Percentiles rank a stretch among this genome's conserved stretches.
Conservation (phyloP, 2,888 invertebrate species). For the Sinopyrophorus schimmeli region DNA sequence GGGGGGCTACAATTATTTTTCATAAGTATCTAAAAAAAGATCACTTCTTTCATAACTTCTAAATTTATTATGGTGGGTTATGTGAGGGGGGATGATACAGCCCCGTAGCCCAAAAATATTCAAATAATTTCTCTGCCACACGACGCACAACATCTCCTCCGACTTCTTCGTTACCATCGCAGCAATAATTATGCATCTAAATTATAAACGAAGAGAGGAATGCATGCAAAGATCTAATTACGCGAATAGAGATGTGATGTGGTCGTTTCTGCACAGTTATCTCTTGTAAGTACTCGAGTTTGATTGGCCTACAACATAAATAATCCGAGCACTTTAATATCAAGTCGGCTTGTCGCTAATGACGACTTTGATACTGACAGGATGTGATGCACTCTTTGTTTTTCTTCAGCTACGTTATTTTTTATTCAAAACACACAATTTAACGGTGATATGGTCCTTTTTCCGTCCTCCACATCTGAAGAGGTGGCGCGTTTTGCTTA, state of each 20-base stretch:
- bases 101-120: no score
- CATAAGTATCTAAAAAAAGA: no score
- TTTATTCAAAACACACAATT: neutral
- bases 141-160: no score
- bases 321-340: constrained; percentile 29
- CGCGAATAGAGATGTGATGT: constrained; percentile 28
- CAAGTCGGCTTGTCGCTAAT: constrained; percentile 24
- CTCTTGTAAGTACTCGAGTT: constrained; percentile 34
- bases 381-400: constrained; percentile 15
- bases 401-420: neutral
- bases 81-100: no score
- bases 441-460: constrained; percentile 9
- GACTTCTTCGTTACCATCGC: no score
- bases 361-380: constrained; percentile 28
- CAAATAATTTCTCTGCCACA: no score
- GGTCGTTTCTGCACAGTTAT: constrained; percentile 33
- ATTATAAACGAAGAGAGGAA: constrained; percentile 19
- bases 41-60: no score
- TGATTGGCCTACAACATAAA: constrained; percentile 35
- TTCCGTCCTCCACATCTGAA: no score
- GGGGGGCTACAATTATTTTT: no score
- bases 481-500: no score
- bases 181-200: no score
- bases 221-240: constrained; percentile 24
- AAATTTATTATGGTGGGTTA: no score